Base-by-base conservation (phyloP, 2,888 invertebrate species). In the Lathronympha strigana region DNA sequence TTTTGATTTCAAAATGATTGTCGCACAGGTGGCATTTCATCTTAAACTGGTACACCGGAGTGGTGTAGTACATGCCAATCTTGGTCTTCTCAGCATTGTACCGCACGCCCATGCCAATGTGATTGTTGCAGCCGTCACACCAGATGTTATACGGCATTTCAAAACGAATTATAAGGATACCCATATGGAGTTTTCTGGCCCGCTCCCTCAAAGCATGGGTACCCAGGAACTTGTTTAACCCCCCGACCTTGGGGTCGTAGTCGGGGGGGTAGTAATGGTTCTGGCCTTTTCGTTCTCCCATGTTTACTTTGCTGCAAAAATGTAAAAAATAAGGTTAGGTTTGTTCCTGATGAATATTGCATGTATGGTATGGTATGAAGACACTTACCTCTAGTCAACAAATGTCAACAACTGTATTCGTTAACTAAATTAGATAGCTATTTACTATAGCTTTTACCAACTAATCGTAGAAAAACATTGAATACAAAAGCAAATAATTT, bases 141-240 rank as follows among this genome's bases (percentile, higher is more conserved):
- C 99, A 99, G 75, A 99, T 99, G 87, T 99, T 99, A 81, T 98
- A 99, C 0, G 99, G 99, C 99, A 99, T 98, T 92, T 99, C 99
- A 93, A 99, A 99, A 51, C 99, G 94, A 72, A 98, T 98, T 70
- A 98, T 97, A 23, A 98, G 94, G 75, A 99, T 99, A 11, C 99
- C 99, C 91, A 97, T 93, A 79, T 97, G 96, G 2, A 99, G 94
- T 85, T 99, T 99, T n/a, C 96, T 93, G 21, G 99, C 99, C 69
- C 99, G 92, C 86, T 99, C 99, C 31, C 99, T 94, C 40, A 99
- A 90, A 0, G 99, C 98, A 94, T 99, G 99, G 13, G 98, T 98
- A 2, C 96, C 96, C 78, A 96, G 94, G 87, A 98, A 99, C 85
- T 97, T 97, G 83, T 99, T 99, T 33, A 99, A 94, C 4, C 98